phyloP scores from a whole-genome alignment of 2,797 vertebrate species.

The Trachops cirrhosus region DNA sequence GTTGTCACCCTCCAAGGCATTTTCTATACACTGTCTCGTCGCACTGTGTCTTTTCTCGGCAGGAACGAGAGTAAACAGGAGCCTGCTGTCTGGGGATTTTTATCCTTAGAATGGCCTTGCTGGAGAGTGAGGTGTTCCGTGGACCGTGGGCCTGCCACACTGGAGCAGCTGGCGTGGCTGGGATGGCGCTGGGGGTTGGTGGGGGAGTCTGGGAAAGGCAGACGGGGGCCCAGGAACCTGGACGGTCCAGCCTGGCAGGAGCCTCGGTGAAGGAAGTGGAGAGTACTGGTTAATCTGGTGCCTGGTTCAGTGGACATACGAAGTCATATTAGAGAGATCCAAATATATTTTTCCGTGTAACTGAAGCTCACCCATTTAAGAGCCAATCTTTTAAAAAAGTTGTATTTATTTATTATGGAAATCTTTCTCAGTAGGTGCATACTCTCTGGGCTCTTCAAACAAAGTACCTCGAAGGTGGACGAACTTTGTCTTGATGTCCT shows the following conservation, averaged over 20 bases:
- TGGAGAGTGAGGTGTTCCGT: background rate
- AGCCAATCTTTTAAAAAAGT: background rate
- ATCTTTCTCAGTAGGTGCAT: background rate
- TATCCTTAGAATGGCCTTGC: background rate
- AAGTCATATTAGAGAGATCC: background rate
- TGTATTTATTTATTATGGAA: background rate
- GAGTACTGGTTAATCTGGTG: background rate
- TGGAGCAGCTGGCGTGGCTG: background rate
- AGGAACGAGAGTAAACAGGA: background rate
- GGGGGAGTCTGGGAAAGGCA: background rate
- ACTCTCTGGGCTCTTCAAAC: background rate
- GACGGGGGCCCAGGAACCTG: background rate
- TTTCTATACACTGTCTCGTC: background rate
- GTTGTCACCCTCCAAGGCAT: rapidly evolving
- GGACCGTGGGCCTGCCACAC: rapidly evolving
- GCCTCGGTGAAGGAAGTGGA: background rate
- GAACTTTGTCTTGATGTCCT: background rate
- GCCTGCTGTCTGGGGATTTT: background rate
- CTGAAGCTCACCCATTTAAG: background rate
- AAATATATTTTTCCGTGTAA: background rate
- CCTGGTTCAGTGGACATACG: background rate
- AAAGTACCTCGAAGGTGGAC: background rate
- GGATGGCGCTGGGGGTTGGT: background rate
- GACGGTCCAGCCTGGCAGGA: background rate
- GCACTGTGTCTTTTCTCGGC: background rate